Conservation (phyloP, 2,888 invertebrate species). For the Tipula helvola region DNA sequence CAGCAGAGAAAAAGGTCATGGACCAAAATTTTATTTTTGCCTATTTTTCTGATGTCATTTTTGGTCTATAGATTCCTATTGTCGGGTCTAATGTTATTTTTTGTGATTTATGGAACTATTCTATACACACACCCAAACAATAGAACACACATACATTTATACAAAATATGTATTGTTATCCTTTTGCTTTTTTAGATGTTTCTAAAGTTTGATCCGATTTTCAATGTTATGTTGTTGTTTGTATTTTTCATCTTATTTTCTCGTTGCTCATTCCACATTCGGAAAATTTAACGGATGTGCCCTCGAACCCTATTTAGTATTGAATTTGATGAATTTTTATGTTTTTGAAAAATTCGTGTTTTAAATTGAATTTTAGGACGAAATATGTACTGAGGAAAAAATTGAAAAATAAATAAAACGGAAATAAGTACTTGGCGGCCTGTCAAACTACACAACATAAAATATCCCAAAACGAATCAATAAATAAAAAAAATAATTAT, state of each 20-base stretch:
- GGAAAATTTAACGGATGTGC: not conserved
- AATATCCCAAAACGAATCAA: not conserved
- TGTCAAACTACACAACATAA: not conserved
- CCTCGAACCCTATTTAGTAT: not conserved
- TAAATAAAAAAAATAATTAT: not conserved
- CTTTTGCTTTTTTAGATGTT: not conserved
- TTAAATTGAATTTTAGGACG: not conserved
- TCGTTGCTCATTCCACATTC: not conserved
- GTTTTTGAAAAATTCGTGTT: not conserved
- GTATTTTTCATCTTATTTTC: not conserved
- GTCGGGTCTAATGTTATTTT: not conserved
- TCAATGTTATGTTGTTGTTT: not conserved
- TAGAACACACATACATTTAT: not conserved
- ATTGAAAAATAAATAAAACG: not conserved
- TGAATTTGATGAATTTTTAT: not conserved
- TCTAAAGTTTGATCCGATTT: not conserved
- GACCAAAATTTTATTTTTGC: not conserved
- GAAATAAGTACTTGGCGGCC: not conserved
- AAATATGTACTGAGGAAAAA: not conserved
- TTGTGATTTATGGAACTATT: not conserved
- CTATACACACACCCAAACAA: not conserved
- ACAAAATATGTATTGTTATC: not conserved
- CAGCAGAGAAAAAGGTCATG: not conserved
- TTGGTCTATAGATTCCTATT: not conserved
- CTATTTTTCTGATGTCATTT: not conserved